Evolutionary conservation across 92 coral and sea anemone species (phyloP).

Genomic region (Epizoanthus fatuus): DNA sequence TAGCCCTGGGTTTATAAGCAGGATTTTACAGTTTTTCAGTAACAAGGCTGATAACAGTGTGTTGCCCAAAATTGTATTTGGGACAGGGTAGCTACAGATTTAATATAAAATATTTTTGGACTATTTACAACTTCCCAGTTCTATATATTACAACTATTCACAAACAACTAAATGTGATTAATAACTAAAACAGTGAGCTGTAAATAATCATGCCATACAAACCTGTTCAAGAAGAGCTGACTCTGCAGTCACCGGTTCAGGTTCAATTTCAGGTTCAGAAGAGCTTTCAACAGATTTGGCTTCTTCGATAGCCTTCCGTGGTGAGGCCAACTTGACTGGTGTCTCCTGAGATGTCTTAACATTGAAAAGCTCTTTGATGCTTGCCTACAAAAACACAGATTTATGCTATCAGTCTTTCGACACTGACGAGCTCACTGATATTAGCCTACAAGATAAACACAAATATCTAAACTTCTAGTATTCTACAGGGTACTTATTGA

Average conservation of each 20-base stretch:
- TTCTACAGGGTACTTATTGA: background rate
- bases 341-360: slow-evolving; percentile 71
- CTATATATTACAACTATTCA: no score
- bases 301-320: slow-evolving; percentile 14
- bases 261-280: background rate
- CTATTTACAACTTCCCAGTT: no score
- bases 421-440: no score
- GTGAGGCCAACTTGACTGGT: slow-evolving; percentile 22
- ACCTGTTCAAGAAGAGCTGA: slow-evolving; percentile 41
- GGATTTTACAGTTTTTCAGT: no score
- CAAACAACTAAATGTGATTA: no score
- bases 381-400: slow-evolving; percentile 57
- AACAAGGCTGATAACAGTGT: no score
- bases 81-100: no score
- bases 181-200: no score
- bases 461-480: background rate
- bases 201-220: background rate
- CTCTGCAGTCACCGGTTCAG: background rate
- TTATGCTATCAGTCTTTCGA: no score
- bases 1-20: no score
- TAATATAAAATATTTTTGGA: no score
- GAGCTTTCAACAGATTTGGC: background rate
- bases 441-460: background rate
- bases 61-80: no score
- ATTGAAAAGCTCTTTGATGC: slow-evolving; percentile 82